Evolutionary conservation across 2,113 vertebrate species (phyloP).

Genomic region (Bujurquina vittata): DNA sequence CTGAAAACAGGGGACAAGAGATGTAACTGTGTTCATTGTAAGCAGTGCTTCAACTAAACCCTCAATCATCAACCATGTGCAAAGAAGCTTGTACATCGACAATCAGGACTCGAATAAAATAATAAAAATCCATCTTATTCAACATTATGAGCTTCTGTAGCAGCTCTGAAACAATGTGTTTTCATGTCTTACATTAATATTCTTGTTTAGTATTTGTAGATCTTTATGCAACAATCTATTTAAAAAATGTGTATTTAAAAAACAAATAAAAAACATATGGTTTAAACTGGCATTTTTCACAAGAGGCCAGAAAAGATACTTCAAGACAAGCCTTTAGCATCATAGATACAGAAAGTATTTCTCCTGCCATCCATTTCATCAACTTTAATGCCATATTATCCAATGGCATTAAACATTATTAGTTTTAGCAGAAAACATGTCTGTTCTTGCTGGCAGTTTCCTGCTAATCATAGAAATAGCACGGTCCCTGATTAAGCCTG

Average conservation of each 20-base stretch:
- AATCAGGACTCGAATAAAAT: not conserved
- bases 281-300: not conserved
- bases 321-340: not conserved
- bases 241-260: not conserved
- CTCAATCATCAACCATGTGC: not conserved
- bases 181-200: not conserved
- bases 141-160: not conserved
- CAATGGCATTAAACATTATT: not conserved
- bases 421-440: not conserved
- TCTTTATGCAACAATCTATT: not conserved
- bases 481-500: not conserved
- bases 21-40: not conserved
- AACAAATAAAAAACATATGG: not conserved
- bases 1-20: conserved; percentile 66
- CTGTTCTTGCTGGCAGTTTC: not conserved
- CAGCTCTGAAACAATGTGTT: not conserved
- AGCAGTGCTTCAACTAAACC: not conserved
- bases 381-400: not conserved
- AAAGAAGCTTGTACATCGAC: not conserved
- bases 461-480: not conserved
- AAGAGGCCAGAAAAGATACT: not conserved
- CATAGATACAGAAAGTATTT: not conserved
- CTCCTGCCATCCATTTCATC: not conserved
- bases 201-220: not conserved
- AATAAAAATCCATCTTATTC: not conserved